phyloP scores from a whole-genome alignment of 2,113 vertebrate species.

The Periophthalmus modestus region DNA sequence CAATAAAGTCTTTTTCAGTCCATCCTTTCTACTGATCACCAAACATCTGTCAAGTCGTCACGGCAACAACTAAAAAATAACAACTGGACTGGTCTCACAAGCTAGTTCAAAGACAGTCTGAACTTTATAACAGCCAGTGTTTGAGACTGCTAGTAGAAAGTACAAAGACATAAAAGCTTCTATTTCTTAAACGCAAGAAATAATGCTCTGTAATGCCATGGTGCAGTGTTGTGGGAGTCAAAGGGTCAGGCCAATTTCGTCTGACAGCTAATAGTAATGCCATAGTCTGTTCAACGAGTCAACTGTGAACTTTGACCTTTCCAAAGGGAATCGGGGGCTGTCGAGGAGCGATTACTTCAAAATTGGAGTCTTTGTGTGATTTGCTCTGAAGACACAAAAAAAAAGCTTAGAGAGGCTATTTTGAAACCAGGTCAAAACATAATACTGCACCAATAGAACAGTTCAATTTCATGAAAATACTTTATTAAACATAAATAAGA shows the following conservation, averaged over 20 bases:
- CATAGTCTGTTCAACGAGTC: constrained; percentile 24
- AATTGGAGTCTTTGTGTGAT: constrained; percentile 17
- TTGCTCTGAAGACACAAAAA: background rate
- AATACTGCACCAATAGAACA: background rate
- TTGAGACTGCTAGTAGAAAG: constrained; percentile 25
- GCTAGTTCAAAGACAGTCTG: constrained; percentile 15
- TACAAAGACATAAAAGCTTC: constrained; percentile 22
- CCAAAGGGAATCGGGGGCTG: background rate
- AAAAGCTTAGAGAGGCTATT: background rate
- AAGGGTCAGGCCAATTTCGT: constrained; percentile 45
- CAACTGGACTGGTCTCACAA: background rate
- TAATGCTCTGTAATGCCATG: constrained; percentile 29
- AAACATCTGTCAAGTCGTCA: constrained; percentile 31
- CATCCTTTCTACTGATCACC: constrained; percentile 8
- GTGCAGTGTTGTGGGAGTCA: constrained; percentile 37
- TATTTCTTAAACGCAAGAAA: constrained; percentile 19
- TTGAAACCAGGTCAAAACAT: background rate
- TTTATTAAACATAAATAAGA: too few species aligned
- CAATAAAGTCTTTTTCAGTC: constrained; percentile 46
- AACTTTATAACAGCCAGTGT: constrained; percentile 17
- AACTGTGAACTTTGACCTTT: constrained; percentile 38
- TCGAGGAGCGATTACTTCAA: constrained; percentile 15
- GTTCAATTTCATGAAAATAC: too few species aligned
- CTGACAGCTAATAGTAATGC: constrained; percentile 43
- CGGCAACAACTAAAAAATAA: background rate